Conservation (phyloP, 1,140 invertebrate genomes). For the Stenopsyche tienmushanensis region DNA sequence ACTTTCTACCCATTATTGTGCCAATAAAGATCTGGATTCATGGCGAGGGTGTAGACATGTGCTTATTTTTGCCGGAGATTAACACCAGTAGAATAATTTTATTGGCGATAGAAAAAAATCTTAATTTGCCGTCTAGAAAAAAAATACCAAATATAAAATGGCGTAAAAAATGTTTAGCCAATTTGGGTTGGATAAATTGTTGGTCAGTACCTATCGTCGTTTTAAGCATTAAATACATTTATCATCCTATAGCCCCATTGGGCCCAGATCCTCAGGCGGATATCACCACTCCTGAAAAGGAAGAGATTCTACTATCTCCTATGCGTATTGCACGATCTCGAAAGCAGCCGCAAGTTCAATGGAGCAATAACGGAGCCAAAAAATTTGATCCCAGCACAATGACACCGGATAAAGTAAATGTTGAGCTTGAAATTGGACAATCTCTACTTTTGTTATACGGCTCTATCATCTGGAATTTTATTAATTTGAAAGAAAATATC, state of each 20-base stretch:
- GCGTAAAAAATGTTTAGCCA: slow-evolving; percentile 80
- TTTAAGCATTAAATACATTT: slow-evolving; percentile 85
- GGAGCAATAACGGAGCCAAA: slow-evolving; percentile 61
- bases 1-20: slow-evolving; percentile 86
- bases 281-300: slow-evolving; percentile 90
- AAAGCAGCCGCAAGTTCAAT: slow-evolving; percentile 69
- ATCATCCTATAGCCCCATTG: slow-evolving; percentile 86
- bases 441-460: slow-evolving; percentile 89
- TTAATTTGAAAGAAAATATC: slow-evolving; percentile 93
- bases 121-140: slow-evolving; percentile 72
- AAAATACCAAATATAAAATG: slow-evolving; percentile 65
- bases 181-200: slow-evolving; percentile 89
- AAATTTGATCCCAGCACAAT: slow-evolving; percentile 87
- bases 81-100: slow-evolving; percentile 83
- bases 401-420: slow-evolving; percentile 80
- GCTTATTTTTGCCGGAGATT: slow-evolving; percentile 86
- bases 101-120: slow-evolving; percentile 84
- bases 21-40: slow-evolving; percentile 91
- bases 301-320: slow-evolving; percentile 87
- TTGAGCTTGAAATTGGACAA: slow-evolving; percentile 92
- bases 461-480: slow-evolving; percentile 82
- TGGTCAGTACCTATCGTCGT: slow-evolving; percentile 94
- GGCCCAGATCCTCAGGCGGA: slow-evolving; percentile 85
- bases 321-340: slow-evolving; percentile 82
- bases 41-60: slow-evolving; percentile 88